Evolutionary conservation across 2,888 invertebrate species (phyloP).

Genomic region (Scotopteryx bipunctaria): DNA sequence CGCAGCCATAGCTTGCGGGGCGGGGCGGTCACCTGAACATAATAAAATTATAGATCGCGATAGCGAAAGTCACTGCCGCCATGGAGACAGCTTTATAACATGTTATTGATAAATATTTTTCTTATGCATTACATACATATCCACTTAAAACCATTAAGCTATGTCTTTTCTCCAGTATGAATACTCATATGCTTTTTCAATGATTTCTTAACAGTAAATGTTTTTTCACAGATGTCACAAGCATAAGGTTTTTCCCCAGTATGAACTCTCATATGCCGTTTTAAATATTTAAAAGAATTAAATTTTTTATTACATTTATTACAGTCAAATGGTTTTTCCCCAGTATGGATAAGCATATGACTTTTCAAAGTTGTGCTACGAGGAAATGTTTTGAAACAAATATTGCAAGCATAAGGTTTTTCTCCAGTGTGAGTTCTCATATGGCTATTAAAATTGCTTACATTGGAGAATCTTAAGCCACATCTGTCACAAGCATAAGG

Average conservation of each 20-base stretch:
- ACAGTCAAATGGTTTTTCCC: constrained; percentile 23
- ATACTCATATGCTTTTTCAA: constrained; percentile 25
- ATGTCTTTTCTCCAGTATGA: constrained; percentile 22
- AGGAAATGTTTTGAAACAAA: constrained; percentile 25
- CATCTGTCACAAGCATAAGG: constrained; percentile 29
- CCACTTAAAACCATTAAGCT: background rate
- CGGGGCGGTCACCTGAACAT: no score
- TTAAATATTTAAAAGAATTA: constrained; percentile 24
- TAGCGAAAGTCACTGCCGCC: no score
- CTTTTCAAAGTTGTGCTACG: constrained; percentile 25
- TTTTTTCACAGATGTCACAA: constrained; percentile 28
- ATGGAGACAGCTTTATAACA: no score
- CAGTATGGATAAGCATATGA: constrained; percentile 26
- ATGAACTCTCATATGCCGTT: constrained; percentile 25
- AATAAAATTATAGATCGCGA: no score
- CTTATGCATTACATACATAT: no score
- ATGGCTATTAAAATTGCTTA: constrained; percentile 23
- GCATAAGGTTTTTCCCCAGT: constrained; percentile 21
- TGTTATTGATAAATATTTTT: no score
- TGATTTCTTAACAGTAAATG: constrained; percentile 26
- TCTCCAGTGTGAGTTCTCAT: constrained; percentile 26
- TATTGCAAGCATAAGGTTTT: constrained; percentile 20
- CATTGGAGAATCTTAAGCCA: constrained; percentile 24
- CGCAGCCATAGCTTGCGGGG: no score
- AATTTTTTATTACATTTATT: constrained; percentile 26